Conservation (phyloP, 2,888 invertebrate species). For the Hipparchia semele region DNA sequence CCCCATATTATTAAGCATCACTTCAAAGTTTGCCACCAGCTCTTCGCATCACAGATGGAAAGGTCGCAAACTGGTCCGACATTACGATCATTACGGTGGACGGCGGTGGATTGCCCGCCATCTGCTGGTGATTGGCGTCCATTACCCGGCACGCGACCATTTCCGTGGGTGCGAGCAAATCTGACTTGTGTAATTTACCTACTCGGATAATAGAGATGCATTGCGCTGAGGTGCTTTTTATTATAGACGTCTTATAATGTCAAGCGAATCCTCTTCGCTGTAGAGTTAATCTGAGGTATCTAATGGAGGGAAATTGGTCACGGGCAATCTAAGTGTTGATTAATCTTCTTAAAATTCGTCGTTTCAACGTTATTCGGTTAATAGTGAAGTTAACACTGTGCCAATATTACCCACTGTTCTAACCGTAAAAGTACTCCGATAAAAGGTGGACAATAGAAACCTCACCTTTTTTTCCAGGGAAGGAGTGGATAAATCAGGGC, state of each 20-base stretch:
- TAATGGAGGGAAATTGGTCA: background rate
- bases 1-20: background rate
- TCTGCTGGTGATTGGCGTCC: constrained; percentile 58
- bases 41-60: constrained; percentile 45
- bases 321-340: too few relatives aligned
- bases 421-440: too few relatives aligned
- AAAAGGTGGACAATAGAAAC: too few relatives aligned
- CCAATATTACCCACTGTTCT: too few relatives aligned
- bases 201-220: constrained; percentile 5
- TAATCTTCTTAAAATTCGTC: too few relatives aligned
- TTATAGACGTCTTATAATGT: background rate
- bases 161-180: constrained; percentile 46
- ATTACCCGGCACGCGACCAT: constrained; percentile 65
- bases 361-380: too few relatives aligned
- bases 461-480: too few relatives aligned
- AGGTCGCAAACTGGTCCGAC: constrained; percentile 59
- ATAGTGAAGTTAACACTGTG: too few relatives aligned
- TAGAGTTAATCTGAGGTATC: background rate
- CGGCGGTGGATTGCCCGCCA: constrained; percentile 55
- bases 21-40: background rate
- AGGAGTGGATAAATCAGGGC: too few relatives aligned
- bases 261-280: background rate
- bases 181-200: constrained; percentile 6
- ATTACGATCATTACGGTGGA: constrained; percentile 51
- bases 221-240: constrained; percentile 13